Base-by-base conservation (phyloP, 2,113 vertebrate species). In the Ceratotherium simum region DNA sequence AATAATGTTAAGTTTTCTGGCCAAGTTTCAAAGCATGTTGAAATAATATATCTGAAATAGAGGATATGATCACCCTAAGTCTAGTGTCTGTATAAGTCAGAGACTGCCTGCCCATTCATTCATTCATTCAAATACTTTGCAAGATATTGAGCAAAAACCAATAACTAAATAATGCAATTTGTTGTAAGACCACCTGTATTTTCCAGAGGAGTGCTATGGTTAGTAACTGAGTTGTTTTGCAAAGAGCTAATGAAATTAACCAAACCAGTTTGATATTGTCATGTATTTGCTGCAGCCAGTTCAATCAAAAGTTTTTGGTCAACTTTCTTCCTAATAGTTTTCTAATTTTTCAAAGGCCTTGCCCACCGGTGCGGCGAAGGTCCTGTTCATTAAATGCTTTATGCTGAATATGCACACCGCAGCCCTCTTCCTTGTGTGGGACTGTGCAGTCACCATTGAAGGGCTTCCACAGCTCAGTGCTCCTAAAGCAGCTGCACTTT, bases 401-500 rank as follows among this genome's bases (percentile, higher is more conserved):
- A 21, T 95, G 12, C 33, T 56, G 80, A 87, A 25, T 62, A 3
- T 33, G 8, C 0, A 0, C n/a, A 8, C 33, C 23, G 54, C 33
- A 33, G 79, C 54, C 81, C 29, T 46, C 17, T 76, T 97, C 42
- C 25, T 72, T 84, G 46, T 56, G 42, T 56, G 69, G 89, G 76
- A 36, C 76, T 69, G 0, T 25, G 20, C 56, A 69, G 13, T 94
- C 46, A 33, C 65, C 76, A 27, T 76, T 82, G 64, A 96, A 96
- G 65, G 75, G 56, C 97, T 86, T 87, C 72, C 73, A 12, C 95
- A 78, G 60, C 48, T 60, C 2, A 78, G 70, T 6, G 0, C 67
- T 56, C 0, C 39, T 95, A 98, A 95, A 96, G 54, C 31, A 94
- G 80, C 33, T 96, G 70, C 46, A 33, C 84, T 96, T 98, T 97